These are phyloP conservation scores for Cyanoliseus patagonus DNA, from an alignment of 2,113 vertebrate species.

Conservation along the genomic window DNA sequence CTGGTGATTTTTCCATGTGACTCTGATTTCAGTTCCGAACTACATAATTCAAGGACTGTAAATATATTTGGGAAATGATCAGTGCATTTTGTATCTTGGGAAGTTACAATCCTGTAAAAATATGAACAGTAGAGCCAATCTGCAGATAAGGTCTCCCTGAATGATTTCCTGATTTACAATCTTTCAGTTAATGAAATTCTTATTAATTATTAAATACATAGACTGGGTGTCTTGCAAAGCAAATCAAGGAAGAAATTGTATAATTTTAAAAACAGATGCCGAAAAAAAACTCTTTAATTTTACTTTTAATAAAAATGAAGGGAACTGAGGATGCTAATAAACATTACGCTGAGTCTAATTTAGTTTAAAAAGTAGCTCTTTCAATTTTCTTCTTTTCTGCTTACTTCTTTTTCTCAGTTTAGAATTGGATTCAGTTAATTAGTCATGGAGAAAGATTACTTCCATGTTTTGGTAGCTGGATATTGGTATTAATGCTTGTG, in stretches of 20 bases:
- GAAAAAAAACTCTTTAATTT: neutral
- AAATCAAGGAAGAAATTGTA: neutral
- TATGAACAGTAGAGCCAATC: neutral
- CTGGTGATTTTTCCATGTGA: neutral
- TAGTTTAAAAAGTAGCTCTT: neutral
- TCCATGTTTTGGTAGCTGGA: neutral
- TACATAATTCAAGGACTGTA: neutral
- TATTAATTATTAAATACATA: neutral
- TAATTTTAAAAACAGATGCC: neutral
- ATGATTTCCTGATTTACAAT: neutral
- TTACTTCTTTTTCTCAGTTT: neutral
- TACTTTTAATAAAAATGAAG: neutral
- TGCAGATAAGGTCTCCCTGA: neutral
- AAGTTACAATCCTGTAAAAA: neutral
- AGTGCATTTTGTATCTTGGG: neutral
- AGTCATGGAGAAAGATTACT: neutral
- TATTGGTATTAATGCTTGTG: neutral
- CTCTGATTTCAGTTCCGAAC: neutral
- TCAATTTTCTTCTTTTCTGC: neutral
- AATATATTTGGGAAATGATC: neutral
- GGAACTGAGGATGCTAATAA: neutral
- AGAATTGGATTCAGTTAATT: neutral
- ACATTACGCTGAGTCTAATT: neutral
- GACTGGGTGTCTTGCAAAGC: neutral
- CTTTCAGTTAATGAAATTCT: neutral